These are phyloP conservation scores for Anseranas semipalmata DNA, from an alignment of 2,113 vertebrate genomes.

Conservation along the genomic window DNA sequence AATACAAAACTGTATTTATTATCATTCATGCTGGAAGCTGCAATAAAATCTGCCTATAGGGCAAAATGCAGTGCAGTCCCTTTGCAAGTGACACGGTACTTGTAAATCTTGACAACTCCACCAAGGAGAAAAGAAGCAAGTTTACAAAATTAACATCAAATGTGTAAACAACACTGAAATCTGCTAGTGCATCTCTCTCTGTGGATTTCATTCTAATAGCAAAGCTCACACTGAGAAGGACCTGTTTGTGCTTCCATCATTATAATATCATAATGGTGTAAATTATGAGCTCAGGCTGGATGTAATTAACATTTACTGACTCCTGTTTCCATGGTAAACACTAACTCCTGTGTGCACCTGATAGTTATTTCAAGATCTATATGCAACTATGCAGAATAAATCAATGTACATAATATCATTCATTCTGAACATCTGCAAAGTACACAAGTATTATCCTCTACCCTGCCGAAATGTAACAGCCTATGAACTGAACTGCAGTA, in stretches of 20 bases:
- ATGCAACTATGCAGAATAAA: conserved; percentile 26
- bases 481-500: not conserved
- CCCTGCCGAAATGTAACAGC: not conserved
- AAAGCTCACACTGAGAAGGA: not conserved
- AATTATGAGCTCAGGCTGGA: conserved; percentile 21
- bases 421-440: conserved; percentile 9
- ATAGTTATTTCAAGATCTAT: conserved; percentile 42
- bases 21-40: conserved; percentile 28
- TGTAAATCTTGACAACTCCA: conserved; percentile 3
- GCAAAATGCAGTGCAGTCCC: not conserved
- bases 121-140: not conserved
- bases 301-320: conserved; percentile 56
- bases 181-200: not conserved
- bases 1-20: conserved; percentile 29
- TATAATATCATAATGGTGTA: conserved; percentile 1
- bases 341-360: not conserved
- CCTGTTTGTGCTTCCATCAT: not conserved
- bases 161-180: not conserved
- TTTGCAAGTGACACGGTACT: conserved; percentile 8
- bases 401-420: not conserved
- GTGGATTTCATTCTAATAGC: not conserved
- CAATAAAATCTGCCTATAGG: conserved; percentile 36
- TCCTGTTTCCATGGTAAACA: conserved; percentile 35
- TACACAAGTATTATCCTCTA: not conserved
- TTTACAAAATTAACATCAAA: not conserved